These are phyloP conservation scores for Agrypnus murinus DNA, from an alignment of 2,888 invertebrate genomes.

Conservation along the genomic window DNA sequence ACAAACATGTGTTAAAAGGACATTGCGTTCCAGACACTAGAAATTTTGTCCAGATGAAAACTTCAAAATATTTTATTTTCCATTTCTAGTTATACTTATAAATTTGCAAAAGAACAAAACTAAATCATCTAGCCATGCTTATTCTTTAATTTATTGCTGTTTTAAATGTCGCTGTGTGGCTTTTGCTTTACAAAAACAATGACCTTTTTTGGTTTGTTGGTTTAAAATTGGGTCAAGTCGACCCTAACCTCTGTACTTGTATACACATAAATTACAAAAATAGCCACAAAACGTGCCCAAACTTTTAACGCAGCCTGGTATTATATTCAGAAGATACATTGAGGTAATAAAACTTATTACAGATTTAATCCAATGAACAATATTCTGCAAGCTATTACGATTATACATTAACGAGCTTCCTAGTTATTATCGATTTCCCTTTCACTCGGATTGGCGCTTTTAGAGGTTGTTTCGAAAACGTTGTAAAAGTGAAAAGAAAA, in stretches of 20 bases:
- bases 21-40: too few relatives aligned
- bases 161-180: constrained; percentile 10
- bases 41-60: too few relatives aligned
- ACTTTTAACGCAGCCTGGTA: constrained; percentile 19
- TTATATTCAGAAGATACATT: constrained; percentile 2
- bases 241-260: constrained; percentile 12
- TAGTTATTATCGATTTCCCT: constrained; percentile 4
- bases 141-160: neutral
- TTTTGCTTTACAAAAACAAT: neutral
- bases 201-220: constrained; percentile 22
- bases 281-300: constrained; percentile 21
- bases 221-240: constrained; percentile 18
- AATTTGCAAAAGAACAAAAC: too few relatives aligned
- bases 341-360: constrained; percentile 1
- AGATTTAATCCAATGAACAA: constrained; percentile 25
- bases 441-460: too few relatives aligned
- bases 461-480: too few relatives aligned
- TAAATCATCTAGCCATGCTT: neutral
- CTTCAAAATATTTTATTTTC: too few relatives aligned
- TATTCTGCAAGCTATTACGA: constrained; percentile 20
- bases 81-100: too few relatives aligned
- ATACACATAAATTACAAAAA: constrained; percentile 27
- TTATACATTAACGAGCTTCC: constrained; percentile 16
- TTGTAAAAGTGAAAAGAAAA: neutral
- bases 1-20: too few relatives aligned